Base-by-base conservation (phyloP, 2,888 invertebrate genomes). In the Drosophila nigricruria region DNA sequence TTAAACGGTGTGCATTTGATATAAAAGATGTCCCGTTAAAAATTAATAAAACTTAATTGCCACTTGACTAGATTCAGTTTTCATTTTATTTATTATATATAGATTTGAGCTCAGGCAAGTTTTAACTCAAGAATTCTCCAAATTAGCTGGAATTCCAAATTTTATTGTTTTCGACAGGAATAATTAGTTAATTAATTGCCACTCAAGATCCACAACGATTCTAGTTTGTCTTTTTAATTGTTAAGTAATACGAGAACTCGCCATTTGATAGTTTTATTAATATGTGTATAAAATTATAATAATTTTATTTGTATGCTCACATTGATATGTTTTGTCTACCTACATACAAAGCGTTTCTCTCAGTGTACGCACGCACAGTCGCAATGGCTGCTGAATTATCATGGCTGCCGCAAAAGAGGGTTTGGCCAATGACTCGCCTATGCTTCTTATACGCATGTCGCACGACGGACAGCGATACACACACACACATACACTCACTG, bases 361-460 rank as follows among this genome's bases (percentile, higher is more conserved):
- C 66, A 73, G 81, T 84, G 80, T 34, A 79, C 2, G 5, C 50
- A 64, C 59, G 73, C 70, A 73, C 66, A 79, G 58, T 23, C 65
- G 61, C 60, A 82, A 70, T 70, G 66, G 60, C 73, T 62, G 70
- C 69, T 43, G 38, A 69, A 50, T 57, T 81, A 70, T 60, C 58
- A 79, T 76, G 76, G 76, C 72, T 65, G 78, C 77, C 83, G 23
- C 70, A 53, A 43, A 20, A 56, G 73, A 72, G 69, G 73, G 76
- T 66, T 78, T 78, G 68, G 69, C 70, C 78, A 82, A 49, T 18
- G 47, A 18, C 47, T 18, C 47, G 69, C 75, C 66, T 20, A 68
- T 73, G 54, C 62, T 45, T 20, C 65, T 50, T 71, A 59, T 86
- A 86, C 86, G 86, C 86, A 86, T 88, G 86, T 81, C 86, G 18